Evolutionary conservation across 1,140 invertebrate species (phyloP).

Genomic region (Andricus grossulariae): DNA sequence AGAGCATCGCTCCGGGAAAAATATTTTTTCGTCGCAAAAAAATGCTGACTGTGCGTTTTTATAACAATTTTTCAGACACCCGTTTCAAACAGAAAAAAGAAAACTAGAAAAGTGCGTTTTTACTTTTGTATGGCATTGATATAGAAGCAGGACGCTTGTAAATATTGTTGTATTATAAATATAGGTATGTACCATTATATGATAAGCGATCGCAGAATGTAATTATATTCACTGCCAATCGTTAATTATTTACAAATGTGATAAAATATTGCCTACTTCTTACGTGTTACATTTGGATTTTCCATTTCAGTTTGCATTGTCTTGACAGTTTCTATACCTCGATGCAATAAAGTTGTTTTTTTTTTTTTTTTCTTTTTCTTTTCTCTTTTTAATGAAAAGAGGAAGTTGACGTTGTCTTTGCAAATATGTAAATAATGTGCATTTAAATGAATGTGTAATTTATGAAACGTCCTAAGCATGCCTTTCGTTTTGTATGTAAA

Average conservation of each 20-base stretch:
- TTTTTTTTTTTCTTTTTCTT: no score
- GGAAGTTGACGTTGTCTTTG: conserved; percentile 47
- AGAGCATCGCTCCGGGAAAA: neutral
- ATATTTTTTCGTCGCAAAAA: conserved; percentile 22
- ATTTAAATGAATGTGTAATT: conserved; percentile 57
- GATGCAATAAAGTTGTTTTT: neutral
- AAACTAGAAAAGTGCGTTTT: conserved; percentile 56
- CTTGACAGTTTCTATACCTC: conserved; percentile 29
- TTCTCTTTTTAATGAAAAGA: conserved; percentile 3
- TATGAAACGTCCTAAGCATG: conserved; percentile 45
- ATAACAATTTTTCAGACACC: conserved; percentile 23
- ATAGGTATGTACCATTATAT: conserved; percentile 36
- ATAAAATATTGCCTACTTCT: conserved; percentile 49
- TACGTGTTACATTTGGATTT: conserved; percentile 38
- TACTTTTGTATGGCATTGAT: conserved; percentile 57
- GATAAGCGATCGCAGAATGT: conserved; percentile 43
- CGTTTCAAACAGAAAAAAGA: conserved; percentile 38
- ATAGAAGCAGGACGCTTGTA: conserved; percentile 57
- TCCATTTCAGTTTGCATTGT: conserved; percentile 5
- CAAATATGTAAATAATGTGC: conserved; percentile 60
- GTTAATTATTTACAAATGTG: conserved; percentile 64
- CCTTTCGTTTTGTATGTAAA: conserved; percentile 55
- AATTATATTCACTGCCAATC: conserved; percentile 46
- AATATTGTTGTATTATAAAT: conserved; percentile 62
- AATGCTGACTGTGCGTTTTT: conserved; percentile 32